Conservation (phyloP, 2,888 invertebrate species). For the Aplocera efformata region DNA sequence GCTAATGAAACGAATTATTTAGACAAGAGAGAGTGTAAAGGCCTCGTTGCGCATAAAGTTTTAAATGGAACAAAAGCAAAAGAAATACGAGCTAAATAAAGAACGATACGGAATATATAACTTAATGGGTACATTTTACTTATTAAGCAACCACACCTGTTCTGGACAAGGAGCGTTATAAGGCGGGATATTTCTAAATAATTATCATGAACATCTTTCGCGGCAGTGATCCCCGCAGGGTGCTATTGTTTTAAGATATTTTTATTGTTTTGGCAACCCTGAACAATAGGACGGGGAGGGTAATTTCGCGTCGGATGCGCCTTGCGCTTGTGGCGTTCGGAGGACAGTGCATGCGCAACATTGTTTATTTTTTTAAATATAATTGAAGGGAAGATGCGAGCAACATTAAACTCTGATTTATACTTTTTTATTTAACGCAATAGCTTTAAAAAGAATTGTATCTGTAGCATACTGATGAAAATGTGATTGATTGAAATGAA, state of each 20-base stretch:
- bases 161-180: constrained; percentile 64
- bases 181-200: constrained; percentile 71
- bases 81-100: not conserved
- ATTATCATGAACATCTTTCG: constrained; percentile 74
- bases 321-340: constrained; percentile 49
- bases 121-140: constrained; percentile 42
- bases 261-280: constrained; percentile 74
- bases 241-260: constrained; percentile 75
- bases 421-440: too few relatives aligned
- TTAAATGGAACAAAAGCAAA: not conserved
- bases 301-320: constrained; percentile 58
- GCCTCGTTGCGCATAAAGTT: not conserved
- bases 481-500: too few relatives aligned
- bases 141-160: constrained; percentile 63
- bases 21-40: too few relatives aligned
- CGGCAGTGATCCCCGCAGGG: constrained; percentile 68
- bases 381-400: constrained; percentile 22
- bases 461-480: too few relatives aligned
- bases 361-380: constrained; percentile 39
- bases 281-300: constrained; percentile 73
- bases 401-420: constrained; percentile 10
- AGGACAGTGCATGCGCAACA: constrained; percentile 41
- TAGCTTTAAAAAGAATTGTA: too few relatives aligned
- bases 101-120: constrained; percentile 14
- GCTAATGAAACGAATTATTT: too few relatives aligned